Base-by-base conservation (phyloP, 2,888 invertebrate species). In the Sicus ferrugineus region DNA sequence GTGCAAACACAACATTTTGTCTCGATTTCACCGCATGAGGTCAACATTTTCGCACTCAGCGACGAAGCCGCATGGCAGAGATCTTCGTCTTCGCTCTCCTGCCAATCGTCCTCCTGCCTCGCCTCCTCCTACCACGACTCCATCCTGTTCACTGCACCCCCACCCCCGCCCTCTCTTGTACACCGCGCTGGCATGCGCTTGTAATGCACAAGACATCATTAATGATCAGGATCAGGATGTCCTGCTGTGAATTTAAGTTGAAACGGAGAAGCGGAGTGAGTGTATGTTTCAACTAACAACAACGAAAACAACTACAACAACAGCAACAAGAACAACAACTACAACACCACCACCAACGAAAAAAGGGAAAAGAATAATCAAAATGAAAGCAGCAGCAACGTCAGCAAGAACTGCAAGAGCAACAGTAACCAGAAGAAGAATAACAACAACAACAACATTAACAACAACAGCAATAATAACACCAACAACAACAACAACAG, bases 161-260 rank as follows among this genome's bases (percentile, higher is more conserved):
- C 26, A 5, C 9, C 54, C 16, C 46, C 46, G 46, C 19, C 9
- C n/a, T n/a, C 14, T 38, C 14, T 46, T 14, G 19, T 46, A 46
- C 46, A 46, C 46, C 9, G 19, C 46, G 54, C 54, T 3, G 5
- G 54, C 23, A 11, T 16, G 58, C 58, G 14, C 30, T 30, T 48
- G 64, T 52, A 50, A 52, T 30, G 46, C 48, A 67, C 48, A 30
- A 67, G 67, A 46, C 70, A 70, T 66, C 70, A 70, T 70, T 65
- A 70, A 66, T 61, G 62, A 66, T 70, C 65, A 65, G 65, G 70
- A 70, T 70, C 70, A 70, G n/a, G 54, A 46, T 65, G 61, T 65
- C 70, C 70, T 70, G 70, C 70, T 66, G 70, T 48, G 70, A 70
- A 70, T 70, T 70, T 70, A 70, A 66, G 66, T 70, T 70, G 66